phyloP scores from a whole-genome alignment of 1,140 invertebrate species.

The Idris sp. region DNA sequence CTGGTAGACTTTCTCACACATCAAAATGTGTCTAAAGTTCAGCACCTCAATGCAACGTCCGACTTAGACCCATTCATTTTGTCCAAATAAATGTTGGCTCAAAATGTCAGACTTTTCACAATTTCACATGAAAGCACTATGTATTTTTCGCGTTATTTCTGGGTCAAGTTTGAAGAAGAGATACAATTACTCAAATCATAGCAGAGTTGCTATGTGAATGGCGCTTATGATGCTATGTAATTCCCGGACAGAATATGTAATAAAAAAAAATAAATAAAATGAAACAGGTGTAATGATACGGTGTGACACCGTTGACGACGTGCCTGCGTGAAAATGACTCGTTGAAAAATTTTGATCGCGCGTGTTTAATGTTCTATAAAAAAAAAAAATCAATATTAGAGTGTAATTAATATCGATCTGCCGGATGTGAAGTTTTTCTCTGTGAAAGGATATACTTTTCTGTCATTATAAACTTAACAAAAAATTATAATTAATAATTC shows the following conservation, averaged over 20 bases:
- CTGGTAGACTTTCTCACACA: too few species aligned
- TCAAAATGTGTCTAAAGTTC: too few species aligned
- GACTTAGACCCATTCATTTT: slow-evolving; percentile 11
- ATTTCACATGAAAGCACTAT: slow-evolving; percentile 1
- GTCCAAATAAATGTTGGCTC: background rate
- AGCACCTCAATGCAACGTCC: background rate
- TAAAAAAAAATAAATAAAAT: slow-evolving; percentile 38
- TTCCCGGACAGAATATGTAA: too few species aligned
- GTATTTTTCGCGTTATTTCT: slow-evolving; percentile 32
- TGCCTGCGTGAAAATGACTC: slow-evolving; percentile 21
- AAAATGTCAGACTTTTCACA: slow-evolving; percentile 23
- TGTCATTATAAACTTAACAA: too few species aligned
- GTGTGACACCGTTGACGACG: slow-evolving; percentile 27
- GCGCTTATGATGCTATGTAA: slow-evolving; percentile 47
- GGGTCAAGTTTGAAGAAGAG: slow-evolving; percentile 21
- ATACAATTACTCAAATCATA: slow-evolving; percentile 50
- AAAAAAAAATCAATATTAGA: slow-evolving; percentile 31
- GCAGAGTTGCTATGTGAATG: slow-evolving; percentile 23
- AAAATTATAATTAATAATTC: too few species aligned
- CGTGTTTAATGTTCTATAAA: slow-evolving; percentile 30
- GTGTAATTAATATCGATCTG: slow-evolving; percentile 24
- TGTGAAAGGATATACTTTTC: slow-evolving; percentile 5
- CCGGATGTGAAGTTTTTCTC: slow-evolving; percentile 11
- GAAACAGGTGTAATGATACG: slow-evolving; percentile 35
- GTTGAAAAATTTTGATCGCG: slow-evolving; percentile 20